Percentiles rank a stretch among this genome's conserved stretches.
phyloP scores from a whole-genome alignment of 2,113 vertebrate species.

The Carettochelys insculpta region DNA sequence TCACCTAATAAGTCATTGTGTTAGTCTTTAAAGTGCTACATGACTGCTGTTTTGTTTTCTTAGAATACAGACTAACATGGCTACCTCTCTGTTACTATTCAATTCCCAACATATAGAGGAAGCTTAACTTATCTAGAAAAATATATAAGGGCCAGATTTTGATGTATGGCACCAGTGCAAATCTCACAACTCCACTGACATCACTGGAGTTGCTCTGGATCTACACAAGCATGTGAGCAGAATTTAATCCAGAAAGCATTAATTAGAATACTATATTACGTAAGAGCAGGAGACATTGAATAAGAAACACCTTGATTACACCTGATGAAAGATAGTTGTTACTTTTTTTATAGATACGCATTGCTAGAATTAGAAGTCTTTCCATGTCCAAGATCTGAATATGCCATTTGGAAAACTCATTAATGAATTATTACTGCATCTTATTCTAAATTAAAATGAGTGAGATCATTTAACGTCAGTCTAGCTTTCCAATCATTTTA shows the following conservation, averaged over 20 bases:
- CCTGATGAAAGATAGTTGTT: not conserved
- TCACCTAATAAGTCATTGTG: too few relatives aligned
- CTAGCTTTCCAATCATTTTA: not conserved
- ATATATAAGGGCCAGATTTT: not conserved
- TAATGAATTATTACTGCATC: not conserved
- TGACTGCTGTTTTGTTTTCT: too few relatives aligned
- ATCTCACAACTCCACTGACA: not conserved
- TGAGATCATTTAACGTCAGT: not conserved
- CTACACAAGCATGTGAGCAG: not conserved
- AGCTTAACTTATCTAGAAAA: not conserved
- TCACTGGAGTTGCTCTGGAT: not conserved
- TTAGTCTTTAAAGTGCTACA: too few relatives aligned
- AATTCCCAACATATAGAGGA: too few relatives aligned
- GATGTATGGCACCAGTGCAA: not conserved
- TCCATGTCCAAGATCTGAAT: not conserved
- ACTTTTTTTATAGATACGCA: not conserved
- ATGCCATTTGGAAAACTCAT: not conserved
- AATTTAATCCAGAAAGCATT: not conserved
- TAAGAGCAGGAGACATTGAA: not conserved
- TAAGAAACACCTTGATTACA: not conserved
- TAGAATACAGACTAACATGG: too few relatives aligned
- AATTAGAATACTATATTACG: not conserved
- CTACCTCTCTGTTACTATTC: too few relatives aligned
- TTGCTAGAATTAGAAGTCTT: not conserved
- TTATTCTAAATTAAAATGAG: not conserved